These are phyloP conservation scores for Pseudochirops cupreus DNA, from an alignment of 2,797 vertebrate genomes.

Conservation along the genomic window DNA sequence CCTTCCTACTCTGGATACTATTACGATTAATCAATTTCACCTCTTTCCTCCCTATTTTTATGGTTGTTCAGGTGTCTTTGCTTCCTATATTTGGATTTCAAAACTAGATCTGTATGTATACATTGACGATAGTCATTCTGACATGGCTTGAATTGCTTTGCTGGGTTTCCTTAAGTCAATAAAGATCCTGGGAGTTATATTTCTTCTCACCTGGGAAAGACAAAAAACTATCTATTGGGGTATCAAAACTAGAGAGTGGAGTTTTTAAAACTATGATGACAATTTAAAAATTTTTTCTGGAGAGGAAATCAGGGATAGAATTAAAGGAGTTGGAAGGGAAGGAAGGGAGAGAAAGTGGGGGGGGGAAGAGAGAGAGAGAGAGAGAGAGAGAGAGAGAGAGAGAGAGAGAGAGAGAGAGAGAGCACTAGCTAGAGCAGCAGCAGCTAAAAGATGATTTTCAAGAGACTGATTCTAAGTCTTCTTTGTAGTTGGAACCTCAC, in stretches of 20 bases:
- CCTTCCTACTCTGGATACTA: not conserved
- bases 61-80: not conserved
- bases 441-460: not conserved
- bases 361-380: too few relatives aligned
- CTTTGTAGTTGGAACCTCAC: not conserved
- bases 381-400: too few relatives aligned
- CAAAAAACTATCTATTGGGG: not conserved
- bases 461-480: not conserved
- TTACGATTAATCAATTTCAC: not conserved
- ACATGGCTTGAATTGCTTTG: not conserved
- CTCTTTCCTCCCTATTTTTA: not conserved
- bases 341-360: not conserved
- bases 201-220: not conserved
- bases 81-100: not conserved
- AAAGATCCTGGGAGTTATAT: not conserved
- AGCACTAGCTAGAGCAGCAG: not conserved
- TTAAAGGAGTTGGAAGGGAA: not conserved
- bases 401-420: too few relatives aligned
- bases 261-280: not conserved
- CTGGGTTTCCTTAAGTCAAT: not conserved
- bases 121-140: not conserved
- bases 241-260: not conserved
- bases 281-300: not conserved
- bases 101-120: not conserved
- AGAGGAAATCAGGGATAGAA: not conserved